phyloP scores from a whole-genome alignment of 2,113 vertebrate species.

The Callospermophilus lateralis region DNA sequence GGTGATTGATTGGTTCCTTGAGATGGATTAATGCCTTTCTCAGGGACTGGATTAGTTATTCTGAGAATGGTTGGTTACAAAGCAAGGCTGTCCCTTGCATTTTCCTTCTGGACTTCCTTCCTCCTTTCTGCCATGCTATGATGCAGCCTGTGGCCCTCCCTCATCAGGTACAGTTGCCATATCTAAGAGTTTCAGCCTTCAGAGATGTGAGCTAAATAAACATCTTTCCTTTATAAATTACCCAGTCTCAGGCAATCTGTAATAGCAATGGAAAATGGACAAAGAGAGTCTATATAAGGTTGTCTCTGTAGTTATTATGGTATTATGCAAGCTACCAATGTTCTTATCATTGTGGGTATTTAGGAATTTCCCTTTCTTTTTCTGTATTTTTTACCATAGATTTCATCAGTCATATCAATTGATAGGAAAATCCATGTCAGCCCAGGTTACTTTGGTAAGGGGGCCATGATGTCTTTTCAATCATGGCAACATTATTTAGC shows the following conservation, averaged over 20 bases:
- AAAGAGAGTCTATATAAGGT: not conserved
- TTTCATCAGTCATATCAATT: not conserved
- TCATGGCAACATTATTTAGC: not conserved
- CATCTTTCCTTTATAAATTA: not conserved
- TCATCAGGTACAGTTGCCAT: not conserved
- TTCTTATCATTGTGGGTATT: not conserved
- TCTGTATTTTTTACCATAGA: not conserved
- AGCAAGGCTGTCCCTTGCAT: not conserved
- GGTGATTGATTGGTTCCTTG: not conserved
- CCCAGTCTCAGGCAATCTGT: not conserved
- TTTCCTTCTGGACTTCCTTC: not conserved
- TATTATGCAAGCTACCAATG: not conserved
- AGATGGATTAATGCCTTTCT: not conserved
- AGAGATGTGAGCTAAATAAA: not conserved
- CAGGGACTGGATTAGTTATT: not conserved
- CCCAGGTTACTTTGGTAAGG: not conserved
- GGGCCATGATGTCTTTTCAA: not conserved
- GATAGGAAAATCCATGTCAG: not conserved
- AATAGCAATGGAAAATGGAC: not conserved
- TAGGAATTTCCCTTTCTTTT: not conserved
- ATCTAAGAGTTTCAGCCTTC: not conserved
- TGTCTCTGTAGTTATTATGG: fast-evolving
- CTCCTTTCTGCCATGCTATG: not conserved
- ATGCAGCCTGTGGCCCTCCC: not conserved
- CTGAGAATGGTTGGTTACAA: not conserved